These are phyloP conservation scores for Leptopterna dolabrata DNA, from an alignment of 2,888 invertebrate species.

Conservation along the genomic window DNA sequence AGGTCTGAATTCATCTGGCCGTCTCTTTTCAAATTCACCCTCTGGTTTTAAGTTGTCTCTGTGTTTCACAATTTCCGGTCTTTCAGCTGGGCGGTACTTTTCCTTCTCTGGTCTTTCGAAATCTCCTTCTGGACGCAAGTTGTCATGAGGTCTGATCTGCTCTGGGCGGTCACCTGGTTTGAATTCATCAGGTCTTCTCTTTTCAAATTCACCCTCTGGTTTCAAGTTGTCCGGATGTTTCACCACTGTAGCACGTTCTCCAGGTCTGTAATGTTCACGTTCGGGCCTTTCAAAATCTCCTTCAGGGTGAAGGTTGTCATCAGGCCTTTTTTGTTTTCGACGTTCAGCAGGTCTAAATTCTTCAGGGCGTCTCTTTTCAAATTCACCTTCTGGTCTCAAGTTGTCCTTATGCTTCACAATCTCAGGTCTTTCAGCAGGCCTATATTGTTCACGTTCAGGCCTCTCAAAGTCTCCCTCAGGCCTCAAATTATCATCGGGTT, in stretches of 20 bases:
- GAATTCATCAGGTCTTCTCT: constrained; percentile 63
- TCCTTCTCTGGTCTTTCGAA: constrained; percentile 66
- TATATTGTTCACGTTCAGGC: constrained; percentile 60
- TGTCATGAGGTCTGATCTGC: constrained; percentile 68
- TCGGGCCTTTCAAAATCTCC: constrained; percentile 68
- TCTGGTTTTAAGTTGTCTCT: constrained; percentile 69
- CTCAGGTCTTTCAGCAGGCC: constrained; percentile 58
- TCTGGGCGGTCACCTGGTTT: constrained; percentile 67
- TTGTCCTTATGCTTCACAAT: constrained; percentile 65
- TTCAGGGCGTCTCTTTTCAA: constrained; percentile 61
- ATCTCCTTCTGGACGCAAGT: constrained; percentile 71
- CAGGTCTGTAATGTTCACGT: background rate
- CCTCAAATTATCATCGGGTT: constrained; percentile 70
- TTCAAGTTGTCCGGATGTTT: constrained; percentile 70
- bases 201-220: constrained; percentile 73
- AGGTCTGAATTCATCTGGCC: constrained; percentile 66
- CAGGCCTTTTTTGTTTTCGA: constrained; percentile 68
- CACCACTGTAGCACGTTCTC: constrained; percentile 61
- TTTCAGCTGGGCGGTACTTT: constrained; percentile 67
- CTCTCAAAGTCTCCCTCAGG: constrained; percentile 69
- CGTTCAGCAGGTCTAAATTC: constrained; percentile 70
- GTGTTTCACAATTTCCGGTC: constrained; percentile 68
- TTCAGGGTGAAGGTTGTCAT: constrained; percentile 69
- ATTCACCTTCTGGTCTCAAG: constrained; percentile 65
- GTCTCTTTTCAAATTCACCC: constrained; percentile 67